Conservation (phyloP, 2,888 invertebrate genomes). For the Spatulosminthurus flaviceps region DNA sequence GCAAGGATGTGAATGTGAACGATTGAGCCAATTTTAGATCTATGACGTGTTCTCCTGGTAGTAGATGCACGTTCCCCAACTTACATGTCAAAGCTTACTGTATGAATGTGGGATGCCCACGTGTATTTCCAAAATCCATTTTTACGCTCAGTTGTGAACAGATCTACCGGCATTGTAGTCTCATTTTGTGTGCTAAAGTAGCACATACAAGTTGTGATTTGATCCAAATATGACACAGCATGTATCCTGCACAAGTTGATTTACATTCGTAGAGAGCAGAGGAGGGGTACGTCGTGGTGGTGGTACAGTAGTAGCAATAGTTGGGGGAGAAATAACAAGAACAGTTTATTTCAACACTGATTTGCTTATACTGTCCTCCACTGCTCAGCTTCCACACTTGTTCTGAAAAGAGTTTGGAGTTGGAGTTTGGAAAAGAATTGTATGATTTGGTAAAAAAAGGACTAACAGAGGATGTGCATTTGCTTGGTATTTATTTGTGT, state of each 20-base stretch:
- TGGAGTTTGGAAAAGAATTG: neutral
- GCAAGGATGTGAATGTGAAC: slow-evolving; percentile 29
- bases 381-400: neutral
- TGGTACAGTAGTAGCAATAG: too few species aligned
- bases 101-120: neutral
- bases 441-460: neutral
- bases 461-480: too few species aligned
- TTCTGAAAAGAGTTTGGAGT: neutral
- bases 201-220: neutral
- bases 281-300: too few species aligned
- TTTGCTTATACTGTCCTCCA: neutral
- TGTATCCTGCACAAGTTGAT: neutral
- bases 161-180: slow-evolving; percentile 14
- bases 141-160: slow-evolving; percentile 18
- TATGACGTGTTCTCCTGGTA: slow-evolving; percentile 3
- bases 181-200: neutral
- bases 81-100: neutral
- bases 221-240: slow-evolving; percentile 13
- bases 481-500: neutral
- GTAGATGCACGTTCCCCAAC: slow-evolving; percentile 16
- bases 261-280: neutral
- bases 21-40: slow-evolving; percentile 47
- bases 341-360: neutral
- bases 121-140: slow-evolving; percentile 2
- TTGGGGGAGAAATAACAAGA: slow-evolving; percentile 8